Percentiles rank a stretch among this genome's conserved stretches.
Conservation (phyloP, 23 tunicate genomes). For the Styela clava region DNA sequence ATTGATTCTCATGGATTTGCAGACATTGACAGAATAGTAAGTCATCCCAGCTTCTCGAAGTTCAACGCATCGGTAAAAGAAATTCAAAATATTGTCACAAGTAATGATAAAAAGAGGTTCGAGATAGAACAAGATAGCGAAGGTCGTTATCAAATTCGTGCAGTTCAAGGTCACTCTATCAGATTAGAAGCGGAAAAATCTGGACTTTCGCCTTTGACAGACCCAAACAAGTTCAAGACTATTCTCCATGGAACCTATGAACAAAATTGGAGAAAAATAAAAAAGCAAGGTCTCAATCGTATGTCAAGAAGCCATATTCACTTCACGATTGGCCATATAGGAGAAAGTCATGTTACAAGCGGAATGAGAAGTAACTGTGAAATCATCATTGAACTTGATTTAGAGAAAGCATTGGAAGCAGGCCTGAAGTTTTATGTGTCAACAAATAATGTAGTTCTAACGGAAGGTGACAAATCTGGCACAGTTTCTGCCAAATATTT, state of each 20-base stretch:
- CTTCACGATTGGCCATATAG: slow-evolving; percentile 62
- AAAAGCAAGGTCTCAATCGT: slow-evolving; percentile 52
- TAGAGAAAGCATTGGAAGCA: slow-evolving; percentile 57
- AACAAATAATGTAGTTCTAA: slow-evolving; percentile 44
- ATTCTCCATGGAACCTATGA: slow-evolving; percentile 65
- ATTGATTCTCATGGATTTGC: slow-evolving; percentile 26
- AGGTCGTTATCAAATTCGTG: slow-evolving; percentile 24
- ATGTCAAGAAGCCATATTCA: slow-evolving; percentile 64
- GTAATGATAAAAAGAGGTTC: slow-evolving; percentile 50
- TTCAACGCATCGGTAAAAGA: background rate
- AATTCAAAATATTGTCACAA: slow-evolving; percentile 26
- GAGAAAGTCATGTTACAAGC: slow-evolving; percentile 49
- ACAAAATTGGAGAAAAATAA: slow-evolving; percentile 46
- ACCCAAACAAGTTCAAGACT: slow-evolving; percentile 22
- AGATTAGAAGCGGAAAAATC: slow-evolving; percentile 13
- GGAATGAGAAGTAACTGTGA: slow-evolving; percentile 63
- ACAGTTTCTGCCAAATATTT: slow-evolving; percentile 65
- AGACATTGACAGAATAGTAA: slow-evolving; percentile 4
- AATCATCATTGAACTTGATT: slow-evolving; percentile 39
- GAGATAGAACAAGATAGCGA: slow-evolving; percentile 11
- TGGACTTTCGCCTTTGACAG: slow-evolving; percentile 29
- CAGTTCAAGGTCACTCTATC: slow-evolving; percentile 58
- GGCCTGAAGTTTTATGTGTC: slow-evolving; percentile 72
- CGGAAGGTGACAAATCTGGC: slow-evolving; percentile 62
- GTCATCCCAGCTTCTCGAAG: slow-evolving; percentile 1